Evolutionary conservation across 2,797 vertebrate genomes (phyloP), one percentile per base, ranked within the genome.

Genomic region (Eulemur albifrons): DNA sequence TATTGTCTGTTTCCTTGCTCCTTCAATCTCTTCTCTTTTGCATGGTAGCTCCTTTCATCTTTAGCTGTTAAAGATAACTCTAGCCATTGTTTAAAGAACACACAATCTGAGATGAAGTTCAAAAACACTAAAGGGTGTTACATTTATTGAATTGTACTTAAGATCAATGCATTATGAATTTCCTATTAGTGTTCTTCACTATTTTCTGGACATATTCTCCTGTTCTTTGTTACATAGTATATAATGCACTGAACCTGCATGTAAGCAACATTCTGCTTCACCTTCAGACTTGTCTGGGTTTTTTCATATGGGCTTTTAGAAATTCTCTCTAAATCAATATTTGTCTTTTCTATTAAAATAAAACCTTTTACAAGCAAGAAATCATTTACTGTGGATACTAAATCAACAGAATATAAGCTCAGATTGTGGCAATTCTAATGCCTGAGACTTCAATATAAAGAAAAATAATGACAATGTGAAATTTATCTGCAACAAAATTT

Each of bases 241-340:
- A 80, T 45, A 94, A 96, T 79, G 17, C 30, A 77, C 27, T 4
- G 70, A 52, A 45, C 54, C 38, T 77, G 30, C 2, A 2, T 35
- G 43, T 73, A 83, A 93, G 84, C 67, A 96, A 23, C 32, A 35
- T 43, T 57, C 25, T 32, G 43, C 54, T 89, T 96, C 21, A 63
- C 85, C 88, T 88, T 80, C 57, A 91, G 73, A 52, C 76, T 38
- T 87, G 30, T 85, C 27, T 97, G 14, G 17, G 17, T 87, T 91
- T 97, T 91, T 76, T 95, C 87, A 65, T 63, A 23, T 52, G 73
- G 75, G 86, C 89, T 97, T 96, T 97, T 86, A 88, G 86, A 93
- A 84, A 93, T 96, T 96, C 89, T 95, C 35, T 94, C 40, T 59
- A 93, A 97, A 97, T 97, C 96, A 96, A 93, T 97, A 96, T 94